Base-by-base conservation (phyloP, 2,888 invertebrate species). In the Ypsolopha scabrella region DNA sequence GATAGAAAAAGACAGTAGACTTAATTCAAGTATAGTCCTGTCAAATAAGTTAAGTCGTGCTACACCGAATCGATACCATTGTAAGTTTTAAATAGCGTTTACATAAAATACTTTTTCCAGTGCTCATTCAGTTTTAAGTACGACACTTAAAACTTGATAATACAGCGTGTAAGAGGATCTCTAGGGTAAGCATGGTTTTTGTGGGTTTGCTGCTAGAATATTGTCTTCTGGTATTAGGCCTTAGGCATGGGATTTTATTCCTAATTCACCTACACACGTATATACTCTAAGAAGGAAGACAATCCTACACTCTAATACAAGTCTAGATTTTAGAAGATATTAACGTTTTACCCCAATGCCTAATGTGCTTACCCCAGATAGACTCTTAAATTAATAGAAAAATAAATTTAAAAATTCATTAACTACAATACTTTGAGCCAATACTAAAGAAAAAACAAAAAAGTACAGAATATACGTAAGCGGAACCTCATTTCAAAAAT, bases 341-440 rank as follows among this genome's bases (percentile, higher is more conserved):
- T 2, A 38, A 38, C 2, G n/a, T 41, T 41, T 13, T 7, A 41
- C 13, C 8, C 41, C 14, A 41, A 41, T 41, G 1, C 11, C 14
- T n/a, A 2, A 14, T 14, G 8, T 8, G 9, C 7, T 43, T 14
- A 43, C 43, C 43, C 24, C 14, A 43, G 43, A 13, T 13, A 14
- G 11, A 43, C 13, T 14, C 24, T 7, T 43, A 13, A 6, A 43
- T 35, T 41, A 48, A 53, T 35, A 53, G 44, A 50, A 53, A n/a
- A 35, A 52, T 51, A 41, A 43, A 51, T 47, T 45, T 46, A 38
- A 51, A 51, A 47, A 49, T 51, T 48, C 38, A 10, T 52, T 51
- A 60, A n/a, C 62, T 67, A 70, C 61, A 81, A 80, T 81, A 81
- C 77, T 82, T 76, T 72, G 71, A 77, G 78, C 80, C 83, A 81